Conservation (phyloP, 2,797 vertebrate species). For the Acrossocheilus fasciatus region DNA sequence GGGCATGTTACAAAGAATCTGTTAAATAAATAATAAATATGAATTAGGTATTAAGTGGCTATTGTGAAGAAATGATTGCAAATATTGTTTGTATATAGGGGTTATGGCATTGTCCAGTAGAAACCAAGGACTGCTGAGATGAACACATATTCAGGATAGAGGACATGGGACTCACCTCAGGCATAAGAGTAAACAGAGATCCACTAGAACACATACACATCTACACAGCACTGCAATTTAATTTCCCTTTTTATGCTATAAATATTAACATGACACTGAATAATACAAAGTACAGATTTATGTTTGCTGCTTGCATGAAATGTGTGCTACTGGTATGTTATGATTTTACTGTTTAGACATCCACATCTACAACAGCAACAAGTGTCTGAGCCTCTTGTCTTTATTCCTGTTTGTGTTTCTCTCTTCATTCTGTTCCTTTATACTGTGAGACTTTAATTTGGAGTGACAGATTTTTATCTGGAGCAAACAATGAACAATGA, state of each 20-base stretch:
- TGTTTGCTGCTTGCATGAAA: not conserved
- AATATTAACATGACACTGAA: not conserved
- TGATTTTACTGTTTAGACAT: no score
- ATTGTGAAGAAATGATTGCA: no score
- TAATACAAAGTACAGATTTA: not conserved
- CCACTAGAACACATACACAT: no score
- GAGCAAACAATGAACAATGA: constrained; percentile 20
- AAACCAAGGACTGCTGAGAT: not conserved
- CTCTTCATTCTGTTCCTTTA: not conserved
- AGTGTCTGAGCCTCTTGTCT: not conserved
- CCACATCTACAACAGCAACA: no score
- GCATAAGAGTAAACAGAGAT: no score
- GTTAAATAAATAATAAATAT: no score
- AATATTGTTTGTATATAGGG: no score
- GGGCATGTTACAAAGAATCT: not conserved
- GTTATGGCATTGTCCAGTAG: not conserved
- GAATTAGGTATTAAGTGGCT: no score
- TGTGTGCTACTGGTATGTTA: no score
- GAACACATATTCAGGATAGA: no score
- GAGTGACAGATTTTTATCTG: constrained; percentile 8
- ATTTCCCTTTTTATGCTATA: not conserved
- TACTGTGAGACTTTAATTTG: not conserved
- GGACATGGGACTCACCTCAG: no score
- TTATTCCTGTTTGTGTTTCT: constrained; percentile 53
- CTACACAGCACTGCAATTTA: not conserved